Conservation (phyloP, 2,797 vertebrate species). For the Apodemus agrarius region DNA sequence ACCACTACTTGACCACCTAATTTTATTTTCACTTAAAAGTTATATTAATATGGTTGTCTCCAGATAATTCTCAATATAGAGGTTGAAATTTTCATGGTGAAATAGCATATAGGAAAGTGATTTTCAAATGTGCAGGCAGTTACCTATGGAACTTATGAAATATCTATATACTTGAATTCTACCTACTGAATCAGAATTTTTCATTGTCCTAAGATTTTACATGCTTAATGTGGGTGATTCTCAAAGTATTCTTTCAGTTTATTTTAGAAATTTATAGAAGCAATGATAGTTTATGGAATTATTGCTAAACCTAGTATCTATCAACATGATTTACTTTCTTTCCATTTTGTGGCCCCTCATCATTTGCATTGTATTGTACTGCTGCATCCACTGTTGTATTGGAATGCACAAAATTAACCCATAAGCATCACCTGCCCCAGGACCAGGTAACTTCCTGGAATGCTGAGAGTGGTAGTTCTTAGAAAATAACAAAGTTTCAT, state of each 20-base stretch:
- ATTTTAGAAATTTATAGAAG: not conserved
- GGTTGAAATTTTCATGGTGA: not conserved
- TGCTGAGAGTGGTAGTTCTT: not conserved
- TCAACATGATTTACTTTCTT: not conserved
- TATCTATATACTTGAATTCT: conserved; percentile 6
- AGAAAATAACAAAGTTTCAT: not conserved
- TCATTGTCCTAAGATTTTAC: not conserved
- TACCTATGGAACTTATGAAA: conserved; percentile 10
- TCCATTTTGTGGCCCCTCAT: conserved; percentile 5
- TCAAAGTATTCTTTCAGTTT: not conserved
- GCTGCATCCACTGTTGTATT: not conserved
- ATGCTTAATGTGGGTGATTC: conserved; percentile 7
- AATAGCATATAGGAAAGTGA: not conserved
- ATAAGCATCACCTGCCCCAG: not conserved
- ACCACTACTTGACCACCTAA: conserved; percentile 11
- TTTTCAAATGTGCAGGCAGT: conserved; percentile 50
- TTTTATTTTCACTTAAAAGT: not conserved
- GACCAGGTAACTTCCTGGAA: not conserved
- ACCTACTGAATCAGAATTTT: conserved; percentile 26
- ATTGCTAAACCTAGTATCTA: not conserved
- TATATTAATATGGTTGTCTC: conserved; percentile 39
- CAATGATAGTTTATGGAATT: not conserved
- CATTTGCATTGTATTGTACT: not conserved
- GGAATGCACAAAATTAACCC: not conserved
- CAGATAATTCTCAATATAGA: conserved; percentile 48